Conservation (phyloP, 2,797 vertebrate species). For the Hippoglossus hippoglossus region DNA sequence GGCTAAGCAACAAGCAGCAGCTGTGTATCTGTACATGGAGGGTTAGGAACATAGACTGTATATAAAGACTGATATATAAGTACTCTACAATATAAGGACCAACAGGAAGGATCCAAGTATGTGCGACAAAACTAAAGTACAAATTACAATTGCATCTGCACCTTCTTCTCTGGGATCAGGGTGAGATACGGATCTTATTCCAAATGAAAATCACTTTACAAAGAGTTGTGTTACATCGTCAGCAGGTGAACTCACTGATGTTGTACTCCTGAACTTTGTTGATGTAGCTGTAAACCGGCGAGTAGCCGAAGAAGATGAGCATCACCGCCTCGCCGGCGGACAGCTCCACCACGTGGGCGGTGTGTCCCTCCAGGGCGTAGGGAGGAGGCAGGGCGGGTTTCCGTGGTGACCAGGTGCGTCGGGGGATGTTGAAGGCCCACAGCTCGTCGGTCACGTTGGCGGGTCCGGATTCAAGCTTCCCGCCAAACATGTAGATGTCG, state of each 20-base stretch:
- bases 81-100: no score
- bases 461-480: conserved; percentile 87
- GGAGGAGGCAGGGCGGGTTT: conserved; percentile 84
- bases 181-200: no score
- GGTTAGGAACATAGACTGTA: no score
- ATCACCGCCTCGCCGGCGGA: conserved; percentile 88
- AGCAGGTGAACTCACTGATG: conserved; percentile 85
- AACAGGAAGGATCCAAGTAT: no score
- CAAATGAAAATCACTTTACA: background rate
- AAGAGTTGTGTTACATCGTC: background rate
- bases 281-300: conserved; percentile 90
- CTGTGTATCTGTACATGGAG: background rate
- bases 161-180: no score
- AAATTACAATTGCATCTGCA: no score
- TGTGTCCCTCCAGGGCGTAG: conserved; percentile 91
- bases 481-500: conserved; percentile 95
- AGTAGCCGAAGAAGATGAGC: conserved; percentile 92
- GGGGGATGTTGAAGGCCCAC: conserved; percentile 90
- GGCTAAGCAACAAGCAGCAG: conserved; percentile 6
- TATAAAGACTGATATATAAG: no score
- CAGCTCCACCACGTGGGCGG: conserved; percentile 88
- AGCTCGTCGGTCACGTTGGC: conserved; percentile 91
- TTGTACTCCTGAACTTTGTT: conserved; percentile 93
- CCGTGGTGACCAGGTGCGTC: conserved; percentile 86
- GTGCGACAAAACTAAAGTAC: no score